Conservation (phyloP, 2,113 vertebrate genomes). For the Rhinoderma darwinii region DNA sequence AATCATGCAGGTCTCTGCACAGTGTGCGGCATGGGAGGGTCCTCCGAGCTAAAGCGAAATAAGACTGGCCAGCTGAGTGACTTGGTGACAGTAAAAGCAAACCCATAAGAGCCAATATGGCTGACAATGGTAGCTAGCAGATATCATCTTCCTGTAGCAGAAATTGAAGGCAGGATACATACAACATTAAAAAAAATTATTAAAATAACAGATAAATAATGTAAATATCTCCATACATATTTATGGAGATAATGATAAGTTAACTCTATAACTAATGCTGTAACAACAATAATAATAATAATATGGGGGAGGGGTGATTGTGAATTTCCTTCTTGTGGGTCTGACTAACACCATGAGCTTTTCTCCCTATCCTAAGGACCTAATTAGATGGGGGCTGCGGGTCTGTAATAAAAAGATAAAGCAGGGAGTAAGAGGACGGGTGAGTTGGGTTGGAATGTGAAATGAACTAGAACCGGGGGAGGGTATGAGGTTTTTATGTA, state of each 20-base stretch:
- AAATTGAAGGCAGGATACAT: not conserved
- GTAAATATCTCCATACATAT: too few relatives aligned
- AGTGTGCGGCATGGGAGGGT: too few relatives aligned
- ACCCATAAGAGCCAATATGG: not conserved
- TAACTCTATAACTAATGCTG: not conserved
- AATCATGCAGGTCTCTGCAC: too few relatives aligned
- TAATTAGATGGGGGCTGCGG: conserved; percentile 4
- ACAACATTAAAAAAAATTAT: too few relatives aligned
- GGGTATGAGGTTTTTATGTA: not conserved
- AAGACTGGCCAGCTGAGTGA: not conserved
- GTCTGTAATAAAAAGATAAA: conserved; percentile 1
- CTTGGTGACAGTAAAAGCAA: not conserved
- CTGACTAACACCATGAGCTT: not conserved
- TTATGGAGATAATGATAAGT: not conserved
- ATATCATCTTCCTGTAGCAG: not conserved
- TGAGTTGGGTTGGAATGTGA: not conserved
- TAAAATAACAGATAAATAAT: too few relatives aligned
- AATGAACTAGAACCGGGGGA: conserved; percentile 17
- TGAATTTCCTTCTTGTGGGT: not conserved
- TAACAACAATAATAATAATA: too few relatives aligned
- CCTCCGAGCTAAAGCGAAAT: too few relatives aligned
- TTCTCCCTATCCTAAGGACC: not conserved
- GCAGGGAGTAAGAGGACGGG: conserved; percentile 11
- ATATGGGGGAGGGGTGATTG: not conserved
- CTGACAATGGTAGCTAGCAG: not conserved